Conservation (phyloP, 1,140 invertebrate genomes). For the Periplaneta americana region DNA sequence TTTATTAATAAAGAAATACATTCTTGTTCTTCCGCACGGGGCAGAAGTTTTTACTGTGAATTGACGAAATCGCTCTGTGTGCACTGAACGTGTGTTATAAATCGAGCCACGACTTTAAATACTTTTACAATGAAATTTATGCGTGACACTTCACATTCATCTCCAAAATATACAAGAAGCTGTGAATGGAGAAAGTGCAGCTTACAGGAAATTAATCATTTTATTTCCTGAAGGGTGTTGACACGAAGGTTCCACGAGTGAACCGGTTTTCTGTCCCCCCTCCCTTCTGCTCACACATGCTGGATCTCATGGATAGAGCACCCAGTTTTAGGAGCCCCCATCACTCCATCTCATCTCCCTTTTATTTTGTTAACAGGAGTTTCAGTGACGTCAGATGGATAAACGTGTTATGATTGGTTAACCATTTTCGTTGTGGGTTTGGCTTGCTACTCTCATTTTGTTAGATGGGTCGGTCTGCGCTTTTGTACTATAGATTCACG, state of each 20-base stretch:
- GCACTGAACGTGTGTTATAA: too few relatives aligned
- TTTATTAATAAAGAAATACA: too few relatives aligned
- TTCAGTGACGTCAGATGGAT: background rate
- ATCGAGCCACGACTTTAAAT: too few relatives aligned
- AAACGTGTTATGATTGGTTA: background rate
- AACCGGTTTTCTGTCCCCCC: background rate
- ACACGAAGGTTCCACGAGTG: background rate
- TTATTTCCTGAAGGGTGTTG: background rate
- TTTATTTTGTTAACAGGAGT: background rate
- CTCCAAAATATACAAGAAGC: background rate
- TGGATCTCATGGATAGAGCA: background rate
- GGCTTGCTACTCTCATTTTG: background rate
- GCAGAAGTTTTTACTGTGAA: too few relatives aligned
- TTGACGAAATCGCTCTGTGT: too few relatives aligned
- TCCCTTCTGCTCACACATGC: background rate
- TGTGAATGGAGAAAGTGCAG: background rate
- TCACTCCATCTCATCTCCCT: background rate
- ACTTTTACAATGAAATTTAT: too few relatives aligned
- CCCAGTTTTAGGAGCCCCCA: background rate
- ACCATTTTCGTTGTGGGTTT: background rate
- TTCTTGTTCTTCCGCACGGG: too few relatives aligned
- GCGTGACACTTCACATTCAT: too few relatives aligned
- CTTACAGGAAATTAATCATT: background rate
- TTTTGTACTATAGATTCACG: background rate
- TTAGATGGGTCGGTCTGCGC: background rate